Evolutionary conservation across 2,888 invertebrate species (phyloP).

Genomic region (Erebia aethiops): DNA sequence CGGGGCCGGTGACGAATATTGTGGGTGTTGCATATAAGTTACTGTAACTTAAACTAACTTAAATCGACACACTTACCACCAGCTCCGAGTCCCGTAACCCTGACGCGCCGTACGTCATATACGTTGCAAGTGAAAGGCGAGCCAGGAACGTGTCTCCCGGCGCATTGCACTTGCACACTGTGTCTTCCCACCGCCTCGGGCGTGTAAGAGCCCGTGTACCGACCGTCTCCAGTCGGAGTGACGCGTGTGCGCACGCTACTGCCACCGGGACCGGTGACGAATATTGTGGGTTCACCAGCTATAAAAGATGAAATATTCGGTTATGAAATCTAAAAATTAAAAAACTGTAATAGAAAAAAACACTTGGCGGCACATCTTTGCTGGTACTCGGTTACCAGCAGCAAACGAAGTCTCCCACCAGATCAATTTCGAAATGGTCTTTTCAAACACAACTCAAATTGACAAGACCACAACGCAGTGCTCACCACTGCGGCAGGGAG

Average conservation of each 20-base stretch:
- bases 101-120: slow-evolving; percentile 93
- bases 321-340: too few relatives aligned
- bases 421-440: too few relatives aligned
- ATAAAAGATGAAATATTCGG: slow-evolving; percentile 32
- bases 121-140: slow-evolving; percentile 97
- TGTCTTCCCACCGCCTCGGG: slow-evolving; percentile 95
- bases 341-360: too few relatives aligned
- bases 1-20: too few relatives aligned
- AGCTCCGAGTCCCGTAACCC: slow-evolving; percentile 85
- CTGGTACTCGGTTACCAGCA: too few relatives aligned
- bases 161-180: slow-evolving; percentile 90
- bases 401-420: too few relatives aligned
- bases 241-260: slow-evolving; percentile 89
- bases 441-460: too few relatives aligned
- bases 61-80: slow-evolving; percentile 57
- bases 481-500: too few relatives aligned
- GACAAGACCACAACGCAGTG: too few relatives aligned
- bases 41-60: background rate
- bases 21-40: too few relatives aligned
- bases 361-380: too few relatives aligned
- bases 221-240: slow-evolving; percentile 84
- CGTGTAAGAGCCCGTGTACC: slow-evolving; percentile 90
- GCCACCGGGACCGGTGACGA: slow-evolving; percentile 92
- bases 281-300: slow-evolving; percentile 87
- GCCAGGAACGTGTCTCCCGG: slow-evolving; percentile 92